These are phyloP conservation scores for Acrocephalus arundinaceus DNA, from an alignment of 2,113 vertebrate species.

Conservation along the genomic window DNA sequence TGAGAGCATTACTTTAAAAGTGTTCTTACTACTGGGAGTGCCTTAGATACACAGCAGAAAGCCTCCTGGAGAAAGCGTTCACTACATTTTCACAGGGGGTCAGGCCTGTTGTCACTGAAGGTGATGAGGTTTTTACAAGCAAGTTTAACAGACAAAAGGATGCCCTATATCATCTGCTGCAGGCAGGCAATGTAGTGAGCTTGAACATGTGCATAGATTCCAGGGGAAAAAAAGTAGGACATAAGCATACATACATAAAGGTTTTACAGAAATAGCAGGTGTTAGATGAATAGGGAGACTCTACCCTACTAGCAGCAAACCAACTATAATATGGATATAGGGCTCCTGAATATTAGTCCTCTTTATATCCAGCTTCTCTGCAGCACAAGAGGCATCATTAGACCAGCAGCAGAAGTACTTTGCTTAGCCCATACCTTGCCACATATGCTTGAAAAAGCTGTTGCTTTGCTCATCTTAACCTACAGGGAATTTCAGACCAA, in stretches of 20 bases:
- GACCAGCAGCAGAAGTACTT: neutral
- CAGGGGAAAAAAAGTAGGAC: neutral
- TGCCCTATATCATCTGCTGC: neutral
- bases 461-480: neutral
- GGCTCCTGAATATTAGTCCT: neutral
- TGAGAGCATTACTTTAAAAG: neutral
- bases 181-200: neutral
- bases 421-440: neutral
- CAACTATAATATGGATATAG: neutral
- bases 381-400: neutral
- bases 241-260: neutral
- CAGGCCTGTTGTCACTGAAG: neutral
- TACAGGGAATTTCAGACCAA: conserved; percentile 3
- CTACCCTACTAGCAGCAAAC: neutral
- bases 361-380: neutral
- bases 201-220: neutral
- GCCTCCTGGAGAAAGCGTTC: neutral
- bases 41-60: neutral
- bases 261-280: conserved; percentile 1
- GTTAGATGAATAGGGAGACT: conserved; percentile 14
- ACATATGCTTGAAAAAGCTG: neutral
- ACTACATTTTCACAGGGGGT: neutral
- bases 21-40: neutral
- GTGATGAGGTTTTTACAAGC: neutral
- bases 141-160: neutral